phyloP scores from a whole-genome alignment of 2,113 vertebrate genomes.

The Piaya cayana region DNA sequence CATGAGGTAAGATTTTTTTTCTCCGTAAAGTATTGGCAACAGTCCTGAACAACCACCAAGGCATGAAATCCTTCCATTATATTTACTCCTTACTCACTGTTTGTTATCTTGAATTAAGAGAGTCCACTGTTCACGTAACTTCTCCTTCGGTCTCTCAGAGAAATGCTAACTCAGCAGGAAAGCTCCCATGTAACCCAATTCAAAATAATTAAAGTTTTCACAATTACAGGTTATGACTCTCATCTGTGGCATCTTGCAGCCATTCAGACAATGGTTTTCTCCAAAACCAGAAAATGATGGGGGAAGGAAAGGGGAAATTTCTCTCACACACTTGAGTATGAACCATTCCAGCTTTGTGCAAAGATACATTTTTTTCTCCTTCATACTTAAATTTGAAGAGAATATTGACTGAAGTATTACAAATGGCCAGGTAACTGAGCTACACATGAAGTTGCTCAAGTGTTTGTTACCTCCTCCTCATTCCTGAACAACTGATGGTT shows the following conservation, averaged over 20 bases:
- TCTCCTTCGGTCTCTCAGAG: not conserved
- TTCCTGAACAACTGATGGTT: not conserved
- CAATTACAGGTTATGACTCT: not conserved
- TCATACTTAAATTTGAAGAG: not conserved
- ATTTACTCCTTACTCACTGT: not conserved
- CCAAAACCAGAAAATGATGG: not conserved
- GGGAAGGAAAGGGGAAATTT: not conserved
- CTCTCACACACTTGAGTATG: not conserved
- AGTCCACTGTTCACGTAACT: fast-evolving
- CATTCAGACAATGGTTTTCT: not conserved
- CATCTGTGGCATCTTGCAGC: not conserved
- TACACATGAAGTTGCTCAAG: not conserved
- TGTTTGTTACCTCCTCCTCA: not conserved
- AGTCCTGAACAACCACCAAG: not conserved
- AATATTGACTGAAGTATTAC: not conserved
- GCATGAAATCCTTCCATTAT: not conserved
- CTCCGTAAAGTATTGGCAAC: not conserved
- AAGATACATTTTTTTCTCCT: not conserved
- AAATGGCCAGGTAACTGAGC: not conserved
- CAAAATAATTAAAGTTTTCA: not conserved
- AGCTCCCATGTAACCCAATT: not conserved
- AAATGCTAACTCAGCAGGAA: not conserved
- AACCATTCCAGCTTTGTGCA: not conserved
- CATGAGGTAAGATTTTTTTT: not conserved
- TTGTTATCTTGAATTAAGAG: not conserved